Conservation (phyloP, 2,888 invertebrate species). For the Sphinx pinastri region DNA sequence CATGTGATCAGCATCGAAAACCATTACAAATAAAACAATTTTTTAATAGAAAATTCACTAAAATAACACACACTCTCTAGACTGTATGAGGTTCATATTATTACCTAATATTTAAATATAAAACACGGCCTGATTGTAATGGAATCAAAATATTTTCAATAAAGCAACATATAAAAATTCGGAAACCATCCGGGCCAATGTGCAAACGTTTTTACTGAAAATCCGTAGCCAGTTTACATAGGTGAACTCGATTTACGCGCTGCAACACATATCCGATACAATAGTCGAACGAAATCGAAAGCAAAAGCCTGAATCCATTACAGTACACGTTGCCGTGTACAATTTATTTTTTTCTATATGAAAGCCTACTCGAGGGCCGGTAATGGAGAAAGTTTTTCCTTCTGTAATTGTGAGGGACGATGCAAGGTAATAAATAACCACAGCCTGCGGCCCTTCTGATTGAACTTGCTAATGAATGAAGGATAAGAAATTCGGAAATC, state of each 20-base stretch:
- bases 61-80: too few relatives aligned
- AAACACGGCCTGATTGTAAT: neutral
- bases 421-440: slow-evolving; percentile 82
- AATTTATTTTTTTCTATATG: slow-evolving; percentile 75
- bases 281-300: slow-evolving; percentile 63
- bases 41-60: too few relatives aligned
- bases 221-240: slow-evolving; percentile 14
- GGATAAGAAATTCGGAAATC: slow-evolving; percentile 80
- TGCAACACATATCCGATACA: slow-evolving; percentile 43
- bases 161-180: neutral
- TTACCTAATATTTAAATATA: too few relatives aligned
- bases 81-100: too few relatives aligned
- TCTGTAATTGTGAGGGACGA: slow-evolving; percentile 80
- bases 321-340: slow-evolving; percentile 67
- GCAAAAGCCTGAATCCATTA: slow-evolving; percentile 73
- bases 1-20: too few relatives aligned
- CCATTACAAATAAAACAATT: too few relatives aligned
- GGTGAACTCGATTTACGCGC: slow-evolving; percentile 20
- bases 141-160: neutral
- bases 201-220: slow-evolving; percentile 4
- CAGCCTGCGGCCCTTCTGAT: slow-evolving; percentile 77
- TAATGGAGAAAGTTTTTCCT: slow-evolving; percentile 82
- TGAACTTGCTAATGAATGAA: slow-evolving; percentile 84
- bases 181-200: slow-evolving; percentile 1
- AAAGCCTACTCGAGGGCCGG: slow-evolving; percentile 70